These are phyloP conservation scores for Dromiciops gliroides DNA, from an alignment of 2,113 vertebrate species.

Conservation along the genomic window DNA sequence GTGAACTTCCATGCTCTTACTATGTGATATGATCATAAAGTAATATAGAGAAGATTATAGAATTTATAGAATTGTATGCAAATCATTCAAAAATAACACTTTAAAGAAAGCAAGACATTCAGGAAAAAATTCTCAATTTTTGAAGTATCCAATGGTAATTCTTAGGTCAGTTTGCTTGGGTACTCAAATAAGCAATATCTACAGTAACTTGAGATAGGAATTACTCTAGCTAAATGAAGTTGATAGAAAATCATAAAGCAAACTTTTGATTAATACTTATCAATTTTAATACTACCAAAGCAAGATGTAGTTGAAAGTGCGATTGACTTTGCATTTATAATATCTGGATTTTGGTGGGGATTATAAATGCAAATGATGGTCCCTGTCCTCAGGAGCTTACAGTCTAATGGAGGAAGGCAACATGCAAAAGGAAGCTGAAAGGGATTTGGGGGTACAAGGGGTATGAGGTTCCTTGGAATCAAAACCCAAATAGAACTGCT, in stretches of 20 bases:
- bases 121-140: background rate
- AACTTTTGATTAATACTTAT: background rate
- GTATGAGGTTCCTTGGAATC: background rate
- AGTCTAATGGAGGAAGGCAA: background rate
- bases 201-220: constrained; percentile 1
- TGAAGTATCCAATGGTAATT: background rate
- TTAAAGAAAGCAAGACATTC: background rate
- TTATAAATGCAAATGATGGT: background rate
- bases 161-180: background rate
- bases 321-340: background rate
- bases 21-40: background rate
- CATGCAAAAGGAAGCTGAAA: background rate
- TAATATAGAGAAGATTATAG: background rate
- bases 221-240: background rate
- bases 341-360: background rate
- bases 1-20: background rate
- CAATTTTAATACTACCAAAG: background rate
- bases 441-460: background rate
- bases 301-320: background rate
- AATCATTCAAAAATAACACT: background rate
- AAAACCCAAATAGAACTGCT: background rate
- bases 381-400: background rate
- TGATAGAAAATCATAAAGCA: background rate
- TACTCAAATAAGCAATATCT: background rate
- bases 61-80: background rate